A percentile compares a stretch with the other conserved stretches of the same genome.
phyloP scores from a whole-genome alignment of 37 sponge, comb jelly and placozoan species.

The Amphimedon queenslandica region DNA sequence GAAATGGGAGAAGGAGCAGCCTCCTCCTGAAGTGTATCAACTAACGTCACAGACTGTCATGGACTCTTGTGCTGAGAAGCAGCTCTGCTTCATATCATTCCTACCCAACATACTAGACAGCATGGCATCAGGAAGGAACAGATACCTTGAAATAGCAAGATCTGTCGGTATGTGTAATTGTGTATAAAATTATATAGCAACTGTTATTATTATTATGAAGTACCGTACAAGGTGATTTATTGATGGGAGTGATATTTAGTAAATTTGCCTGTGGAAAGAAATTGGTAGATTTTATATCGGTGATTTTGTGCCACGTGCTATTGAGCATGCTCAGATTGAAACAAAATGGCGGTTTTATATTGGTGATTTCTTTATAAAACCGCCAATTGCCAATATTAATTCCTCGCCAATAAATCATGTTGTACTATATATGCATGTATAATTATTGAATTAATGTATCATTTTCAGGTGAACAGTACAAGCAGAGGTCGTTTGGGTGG shows the following conservation, averaged over 20 bases:
- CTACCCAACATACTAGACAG: conserved; percentile 97
- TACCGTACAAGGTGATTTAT: too few species aligned
- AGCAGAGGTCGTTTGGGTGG: conserved; percentile 89
- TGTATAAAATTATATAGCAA: too few species aligned
- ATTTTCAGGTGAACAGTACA: conserved; percentile 81
- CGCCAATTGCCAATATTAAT: background rate
- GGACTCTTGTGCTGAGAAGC: conserved; percentile 76
- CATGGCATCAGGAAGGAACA: conserved; percentile 70
- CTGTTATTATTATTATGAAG: too few species aligned
- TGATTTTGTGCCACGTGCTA: too few species aligned
- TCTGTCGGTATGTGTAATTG: background rate
- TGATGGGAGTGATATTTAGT: too few species aligned
- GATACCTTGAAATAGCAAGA: conserved; percentile 50
- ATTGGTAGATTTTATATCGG: too few species aligned
- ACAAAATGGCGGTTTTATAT: too few species aligned
- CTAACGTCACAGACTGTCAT: conserved; percentile 23
- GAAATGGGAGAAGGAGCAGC: conserved; percentile 60
- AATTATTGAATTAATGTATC: too few species aligned
- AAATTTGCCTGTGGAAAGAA: too few species aligned
- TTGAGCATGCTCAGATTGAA: too few species aligned
- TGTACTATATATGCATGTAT: too few species aligned
- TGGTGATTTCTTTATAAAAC: background rate
- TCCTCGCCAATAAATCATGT: too few species aligned
- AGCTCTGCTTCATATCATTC: conserved; percentile 87
- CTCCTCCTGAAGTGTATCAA: conserved; percentile 94